Evolutionary conservation across 2,888 invertebrate genomes (phyloP).

Genomic region (Parapristionchus giblindavisi): DNA sequence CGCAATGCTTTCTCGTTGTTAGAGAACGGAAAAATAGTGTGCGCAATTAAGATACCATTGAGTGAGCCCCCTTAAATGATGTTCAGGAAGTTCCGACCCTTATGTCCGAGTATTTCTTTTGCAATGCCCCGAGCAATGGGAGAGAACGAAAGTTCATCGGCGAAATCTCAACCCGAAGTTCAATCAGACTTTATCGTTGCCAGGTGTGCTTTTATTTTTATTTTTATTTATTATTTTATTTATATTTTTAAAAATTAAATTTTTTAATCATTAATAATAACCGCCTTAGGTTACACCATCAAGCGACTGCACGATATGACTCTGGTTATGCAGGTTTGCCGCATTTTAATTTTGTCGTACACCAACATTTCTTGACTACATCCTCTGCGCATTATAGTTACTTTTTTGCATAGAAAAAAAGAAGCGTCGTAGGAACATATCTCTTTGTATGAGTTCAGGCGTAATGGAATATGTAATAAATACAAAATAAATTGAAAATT

Average conservation of each 20-base stretch:
- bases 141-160: slow-evolving; percentile 60
- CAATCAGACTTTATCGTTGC: slow-evolving; percentile 61
- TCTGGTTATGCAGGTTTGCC: slow-evolving; percentile 58
- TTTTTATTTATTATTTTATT: neutral
- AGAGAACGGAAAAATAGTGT: no score
- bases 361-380: neutral
- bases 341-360: neutral
- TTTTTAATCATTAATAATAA: no score
- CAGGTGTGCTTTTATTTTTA: slow-evolving; percentile 48
- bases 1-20: no score
- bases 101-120: slow-evolving; percentile 65
- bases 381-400: no score
- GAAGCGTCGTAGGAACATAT: no score
- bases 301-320: slow-evolving; percentile 69
- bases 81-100: slow-evolving; percentile 63
- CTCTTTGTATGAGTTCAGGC: no score
- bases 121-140: slow-evolving; percentile 54
- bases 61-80: no score
- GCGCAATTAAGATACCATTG: no score
- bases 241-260: neutral
- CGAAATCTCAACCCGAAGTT: slow-evolving; percentile 66
- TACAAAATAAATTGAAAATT: neutral
- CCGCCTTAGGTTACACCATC: slow-evolving; percentile 65
- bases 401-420: no score
- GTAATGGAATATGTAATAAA: no score